Base-by-base conservation (phyloP, 2,113 vertebrate genomes). In the Actenoides lindsayi region DNA sequence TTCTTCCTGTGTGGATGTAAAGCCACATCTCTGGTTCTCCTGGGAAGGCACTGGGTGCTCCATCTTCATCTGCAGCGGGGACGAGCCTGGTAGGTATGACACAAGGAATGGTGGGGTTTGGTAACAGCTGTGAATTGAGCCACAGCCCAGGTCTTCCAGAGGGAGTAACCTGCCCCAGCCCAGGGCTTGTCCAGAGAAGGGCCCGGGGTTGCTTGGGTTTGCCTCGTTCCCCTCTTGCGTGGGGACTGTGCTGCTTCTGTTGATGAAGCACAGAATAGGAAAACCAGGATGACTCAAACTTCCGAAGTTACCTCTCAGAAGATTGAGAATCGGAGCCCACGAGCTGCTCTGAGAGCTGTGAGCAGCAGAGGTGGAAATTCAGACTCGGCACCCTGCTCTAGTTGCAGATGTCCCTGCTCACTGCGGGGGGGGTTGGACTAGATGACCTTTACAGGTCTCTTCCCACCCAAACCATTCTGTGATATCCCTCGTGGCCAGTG, bases 81-180 rank as follows among this genome's bases (percentile, higher is more conserved):
- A 46, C 1, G 19, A 54, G 51, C 3, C 37, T 3, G 16, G 39
- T 21, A 23, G 6, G 50, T 5, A 2, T 27, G 8, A 44, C 53
- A 39, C 11, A 0, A 48, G 83, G 75, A 53, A 5, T 0, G 6
- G 6, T 5, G 35, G 13, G 4, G 60, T 19, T 65, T 0, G 3
- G 37, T 5, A 11, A 13, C 8, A 24, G 57, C 73, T 7, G 1
- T 27, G 83, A 53, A 33, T 76, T 8, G 53, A 93, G 48, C 54
- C 1, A 1, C 33, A 57, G 59, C 42, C 30, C 30, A 5, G 37
- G 8, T 33, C 20, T 83, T 59, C 30, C 60, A 8, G 31, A 33
- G 37, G 46, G 56, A 83, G 8, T 46, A 17, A 6, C 46, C 11
- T 9, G 57, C 27, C 42, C 41, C 19, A 2, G 3, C 31, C 35